Evolutionary conservation across 2,888 invertebrate genomes (phyloP), one percentile per base, ranked within the genome.

Genomic region (Tridacna gigas): DNA sequence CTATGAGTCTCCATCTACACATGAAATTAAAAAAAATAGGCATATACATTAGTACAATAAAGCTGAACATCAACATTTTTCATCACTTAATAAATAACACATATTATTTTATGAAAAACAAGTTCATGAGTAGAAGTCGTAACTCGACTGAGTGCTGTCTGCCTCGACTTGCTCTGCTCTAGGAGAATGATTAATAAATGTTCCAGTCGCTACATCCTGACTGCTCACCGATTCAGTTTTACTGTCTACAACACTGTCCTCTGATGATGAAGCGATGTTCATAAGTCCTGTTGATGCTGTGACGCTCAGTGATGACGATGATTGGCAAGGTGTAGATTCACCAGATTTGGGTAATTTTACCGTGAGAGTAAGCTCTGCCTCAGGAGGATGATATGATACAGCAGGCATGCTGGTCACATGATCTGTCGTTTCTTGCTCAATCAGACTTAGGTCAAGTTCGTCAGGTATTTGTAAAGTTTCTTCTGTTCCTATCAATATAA

Each of bases 71-170:
- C 1, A 56, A 56, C 7, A 37, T 37, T 37, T 37, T 37, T 37
- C 37, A 37, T 37, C 37, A 37, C 37, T 37, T 37, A 37, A 37
- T 37, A 56, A 56, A 20, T 20, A 20, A 15, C 20, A 56, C 18
- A 56, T 56, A 5, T 3, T 3, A 5, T 15, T 5, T 5, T 5
- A 56, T 20, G 2, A 56, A 22, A n/a, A 48, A 47, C 13, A 28
- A 48, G 22, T 76, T 79, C 69, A 87, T 7, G 84, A 78, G 66
- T 87, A 87, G 65, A 87, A 87, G 45, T 87, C 87, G 22, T 69
- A 77, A 18, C 74, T 13, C 20, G 66, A 45, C 7, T 73, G 71
- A 26, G 87, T 82, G 48, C 84, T 87, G 51, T 87, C 87, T 13
- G 85, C 83, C 25, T 86, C 87, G 4, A 45, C 67, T 67, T 45